Evolutionary conservation across 2,888 invertebrate genomes (phyloP).

Genomic region (Cerastis leucographa): DNA sequence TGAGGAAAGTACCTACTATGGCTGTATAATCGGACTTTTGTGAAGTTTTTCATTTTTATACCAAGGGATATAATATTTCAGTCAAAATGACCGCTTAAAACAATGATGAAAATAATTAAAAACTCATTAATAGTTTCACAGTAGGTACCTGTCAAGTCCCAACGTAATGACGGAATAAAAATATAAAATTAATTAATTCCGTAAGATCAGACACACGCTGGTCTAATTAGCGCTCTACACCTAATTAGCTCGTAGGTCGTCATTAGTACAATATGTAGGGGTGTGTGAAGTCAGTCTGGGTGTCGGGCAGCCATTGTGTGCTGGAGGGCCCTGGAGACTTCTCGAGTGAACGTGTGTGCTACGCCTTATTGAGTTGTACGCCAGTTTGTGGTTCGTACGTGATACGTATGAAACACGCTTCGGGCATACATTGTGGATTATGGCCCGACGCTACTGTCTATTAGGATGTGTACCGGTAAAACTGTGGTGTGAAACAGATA

Average conservation of each 20-base stretch:
- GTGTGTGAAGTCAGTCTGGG: conserved; percentile 52
- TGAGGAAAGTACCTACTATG: no score
- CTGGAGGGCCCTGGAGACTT: conserved; percentile 65
- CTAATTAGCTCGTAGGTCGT: conserved; percentile 57
- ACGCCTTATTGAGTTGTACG: conserved; percentile 52
- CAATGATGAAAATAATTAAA: conserved; percentile 11
- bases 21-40: neutral
- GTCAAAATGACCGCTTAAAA: neutral
- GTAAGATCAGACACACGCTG: conserved; percentile 43
- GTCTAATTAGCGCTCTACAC: conserved; percentile 49
- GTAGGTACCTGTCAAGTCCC: neutral
- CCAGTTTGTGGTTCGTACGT: conserved; percentile 36
- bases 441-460: conserved; percentile 28
- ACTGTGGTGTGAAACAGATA: no score
- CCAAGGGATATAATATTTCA: neutral
- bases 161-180: conserved; percentile 25
- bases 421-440: conserved; percentile 48
- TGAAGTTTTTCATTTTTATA: neutral
- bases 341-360: conserved; percentile 52
- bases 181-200: conserved; percentile 39
- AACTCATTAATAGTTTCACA: conserved; percentile 25
- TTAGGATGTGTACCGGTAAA: conserved; percentile 31
- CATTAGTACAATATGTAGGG: conserved; percentile 47
- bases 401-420: conserved; percentile 31
- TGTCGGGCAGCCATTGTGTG: conserved; percentile 60